Evolutionary conservation across 2,888 invertebrate species (phyloP), one percentile per base, ranked within the genome.

Genomic region (Volucella inanis): DNA sequence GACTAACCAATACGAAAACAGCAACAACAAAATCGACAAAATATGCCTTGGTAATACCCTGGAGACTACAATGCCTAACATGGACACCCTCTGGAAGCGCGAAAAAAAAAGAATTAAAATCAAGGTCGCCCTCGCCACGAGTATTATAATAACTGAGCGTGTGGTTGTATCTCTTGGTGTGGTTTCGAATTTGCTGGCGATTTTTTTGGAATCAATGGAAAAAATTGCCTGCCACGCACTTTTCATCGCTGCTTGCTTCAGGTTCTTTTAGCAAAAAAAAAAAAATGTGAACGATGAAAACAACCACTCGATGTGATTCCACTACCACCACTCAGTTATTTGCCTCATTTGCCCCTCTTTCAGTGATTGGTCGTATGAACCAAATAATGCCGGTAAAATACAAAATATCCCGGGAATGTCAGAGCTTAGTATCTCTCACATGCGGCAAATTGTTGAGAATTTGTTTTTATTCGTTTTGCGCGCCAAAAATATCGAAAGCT

Each of bases 391-490:
- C 80, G 85, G 80, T 64, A 57, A 68, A 72, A 77, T 57, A 67
- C 61, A 59, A 43, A 49, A 67, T 67, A 62, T 72, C 76, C 82
- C 61, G 71, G 77, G 65, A 52, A 59, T 61, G 18, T 61, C 65
- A 62, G 38, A 72, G 52, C 41, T 12, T 57, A 38, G 31, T 14
- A 57, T n/a, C 18, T 14, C 54, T 3, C n/a, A 8, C n/a, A 45
- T 10, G 11, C 12, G 15, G 38, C 22, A 52, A 61, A 41, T 39
- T 31, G 47, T 15, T 12, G 47, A 67, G 38, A 71, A 43, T 75
- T 76, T 80, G 68, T 80, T 79, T 79, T 67, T 74, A 74, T 67
- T 79, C 65, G 49, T 67, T 80, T 85, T 85, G 47, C 85, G 85
- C 85, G 85, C 85, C 85, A 85, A 85, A 85, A 72, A 52, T 49